Base-by-base conservation (phyloP, 23 tunicate genomes). In the Aplidium turbinatum region DNA sequence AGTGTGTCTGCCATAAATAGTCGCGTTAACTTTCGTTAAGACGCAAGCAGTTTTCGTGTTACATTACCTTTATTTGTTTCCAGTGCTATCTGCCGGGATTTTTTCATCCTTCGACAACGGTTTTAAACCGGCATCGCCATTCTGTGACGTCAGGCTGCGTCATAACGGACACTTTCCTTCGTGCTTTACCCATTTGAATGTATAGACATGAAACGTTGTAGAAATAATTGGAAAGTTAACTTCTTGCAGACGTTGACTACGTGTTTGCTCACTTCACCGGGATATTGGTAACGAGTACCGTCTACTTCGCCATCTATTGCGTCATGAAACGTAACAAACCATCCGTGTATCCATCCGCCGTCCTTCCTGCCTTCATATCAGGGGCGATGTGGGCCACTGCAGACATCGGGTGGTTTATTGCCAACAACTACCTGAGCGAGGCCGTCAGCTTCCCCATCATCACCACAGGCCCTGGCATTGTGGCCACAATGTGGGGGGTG, bases 311-410 rank as follows among this genome's bases (percentile, higher is more conserved):
- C 5, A 69, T 85, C 28, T 85, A 85, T 68, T 68, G 78, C 72
- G 35, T 62, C 24, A 23, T 85, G 24, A 85, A 54, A 47, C 77
- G 70, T 38, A 85, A 85, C 51, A 72, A 50, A 58, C 92, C 92
- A n/a, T n/a, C n/a, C n/a, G 72, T 91, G 18, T 84, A 77, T 58
- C 99, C 94, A 18, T 40, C 69, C 21, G 89, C 64, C 0, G 72
- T 94, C 25, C 84, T 94, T 2, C 99, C 99, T 0, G 99, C 89
- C 7, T 20, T 87, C 7, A 25, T 82, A 4, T 86, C 99, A 3
- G 99, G 99, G 0, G 78, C 45, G 47, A 94, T 87, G 90, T 94
- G 99, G 99, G 99, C 85, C 4, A 60, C 72, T 1, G 99, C 99
- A 1, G 93, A 86, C 63, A 76, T 94, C 58, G 84, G 86, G 21